Evolutionary conservation across 2,113 vertebrate species (phyloP), one percentile per base, ranked within the genome.

Genomic region (Apodemus sylvaticus): DNA sequence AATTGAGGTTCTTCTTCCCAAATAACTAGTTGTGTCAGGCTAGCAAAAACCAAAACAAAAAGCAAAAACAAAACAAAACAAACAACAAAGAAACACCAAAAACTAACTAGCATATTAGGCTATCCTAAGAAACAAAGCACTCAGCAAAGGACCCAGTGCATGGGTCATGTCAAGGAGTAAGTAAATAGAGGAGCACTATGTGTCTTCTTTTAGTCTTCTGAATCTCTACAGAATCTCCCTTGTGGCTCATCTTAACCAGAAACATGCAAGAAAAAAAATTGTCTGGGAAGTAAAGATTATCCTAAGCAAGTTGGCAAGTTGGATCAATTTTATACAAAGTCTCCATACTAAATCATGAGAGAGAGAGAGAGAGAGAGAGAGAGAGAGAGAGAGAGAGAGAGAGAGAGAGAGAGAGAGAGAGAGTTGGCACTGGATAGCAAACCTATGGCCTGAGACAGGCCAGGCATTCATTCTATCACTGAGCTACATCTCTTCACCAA

Each of bases 251-350:
- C 31, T 42, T 73, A 95, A 90, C 53, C n/a, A 70, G 42, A 90
- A 96, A 90, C 12, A 87, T 60, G 48, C 45, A 90, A 70, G 60
- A 20, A 95, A 90, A 92, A 90, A 71, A 11, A 78, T 66, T 95
- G 55, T 78, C 39, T 83, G 68, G 76, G 34, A 90, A 92, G 79
- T 81, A 19, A 73, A 73, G 29, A 73, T 83, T 87, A 92, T 26
- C 74, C 36, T 42, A 83, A 16, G 24, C 53, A 77, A 81, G 16
- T 58, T 85, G 55, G 31, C 68, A 77, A 81, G 20, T 58, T 85
- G 55, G 20, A 74, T 53, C 64, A 58, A 78, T 48, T 87, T 39
- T 51, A 86, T 51, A 90, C 14, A 83, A 90, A 90, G 13, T 29
- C 68, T 90, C 92, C 26, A 83, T 26, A 42, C 60, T 89, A 74